Evolutionary conservation across 2,113 vertebrate genomes (phyloP), one percentile per base, ranked within the genome.

Genomic region (Paratilapia polleni): DNA sequence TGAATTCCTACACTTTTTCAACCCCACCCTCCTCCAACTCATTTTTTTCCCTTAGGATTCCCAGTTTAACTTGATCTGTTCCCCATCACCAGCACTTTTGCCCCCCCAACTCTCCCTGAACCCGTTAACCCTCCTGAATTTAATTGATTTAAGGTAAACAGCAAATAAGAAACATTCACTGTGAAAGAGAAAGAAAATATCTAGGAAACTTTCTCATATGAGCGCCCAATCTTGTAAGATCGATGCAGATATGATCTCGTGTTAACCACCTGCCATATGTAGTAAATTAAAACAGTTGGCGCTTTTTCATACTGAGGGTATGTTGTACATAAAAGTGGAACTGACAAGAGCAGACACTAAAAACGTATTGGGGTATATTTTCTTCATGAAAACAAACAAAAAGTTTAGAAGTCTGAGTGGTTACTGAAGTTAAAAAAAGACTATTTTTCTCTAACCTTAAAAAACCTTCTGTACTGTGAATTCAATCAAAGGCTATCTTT

Each of bases 61-160:
- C 84, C 87, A 36, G 28, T 89, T 93, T 80, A 83, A 88, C 88
- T 80, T 78, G 83, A 89, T 94, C 93, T 94, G 93, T 89, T 88
- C 83, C 83, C 85, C 92, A 94, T 95, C 94, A 93, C 81, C 88
- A 86, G 86, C 93, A 92, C 94, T 91, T 93, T 93, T 83, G 83
- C 82, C 66, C 43, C 52, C 43, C 41, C 41, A 81, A 49, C 41
- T 68, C 66, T 82, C 80, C 82, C 38, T 5, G 64, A 76, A 84
- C 85, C 76, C 70, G 17, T 91, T 92, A 75, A 92, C 82, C 89
- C 82, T 83, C 22, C 68, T 77, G 43, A 47, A 61, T 84, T 85
- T 83, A 26, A 6, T 0, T 58, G 26, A 4, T 70, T 68, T 60
- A 31, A 52, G 6, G 47, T 14, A 4, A 49, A 41, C 12, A 66